A percentile compares a stretch with the other conserved stretches of the same genome.
phyloP scores from a whole-genome alignment of 2,797 vertebrate species.

The Chelonia mydas region DNA sequence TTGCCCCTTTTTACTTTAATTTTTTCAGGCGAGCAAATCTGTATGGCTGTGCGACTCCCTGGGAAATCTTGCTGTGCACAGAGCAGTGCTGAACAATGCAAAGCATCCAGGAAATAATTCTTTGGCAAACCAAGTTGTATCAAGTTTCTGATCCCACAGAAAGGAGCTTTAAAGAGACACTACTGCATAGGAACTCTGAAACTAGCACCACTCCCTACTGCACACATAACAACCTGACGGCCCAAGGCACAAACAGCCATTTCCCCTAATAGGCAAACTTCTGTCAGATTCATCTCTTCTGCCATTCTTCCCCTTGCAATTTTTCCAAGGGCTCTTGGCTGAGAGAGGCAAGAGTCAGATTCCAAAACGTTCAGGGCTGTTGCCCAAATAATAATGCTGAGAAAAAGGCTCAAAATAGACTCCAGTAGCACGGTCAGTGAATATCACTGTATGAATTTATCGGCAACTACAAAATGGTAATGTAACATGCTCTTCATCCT shows the following conservation, averaged over 20 bases:
- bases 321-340: background rate
- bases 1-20: background rate
- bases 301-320: background rate
- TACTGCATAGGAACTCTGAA: fast-evolving
- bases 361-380: background rate
- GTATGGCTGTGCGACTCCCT: background rate
- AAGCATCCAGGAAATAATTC: background rate
- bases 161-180: background rate
- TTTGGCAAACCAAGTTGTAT: background rate
- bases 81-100: background rate
- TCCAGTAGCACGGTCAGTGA: background rate
- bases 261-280: background rate
- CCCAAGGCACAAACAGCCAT: fast-evolving
- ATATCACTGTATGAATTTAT: background rate
- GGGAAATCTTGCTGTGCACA: background rate
- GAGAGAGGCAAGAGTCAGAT: conserved; percentile 10
- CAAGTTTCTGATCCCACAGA: background rate
- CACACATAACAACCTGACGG: background rate
- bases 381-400: conserved; percentile 30
- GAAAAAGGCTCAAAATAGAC: background rate
- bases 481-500: background rate
- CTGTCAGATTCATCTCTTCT: background rate
- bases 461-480: background rate
- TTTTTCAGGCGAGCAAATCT: background rate
- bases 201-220: fast-evolving